Conservation (phyloP, 2,888 invertebrate species). For the Gerris lacustris region DNA sequence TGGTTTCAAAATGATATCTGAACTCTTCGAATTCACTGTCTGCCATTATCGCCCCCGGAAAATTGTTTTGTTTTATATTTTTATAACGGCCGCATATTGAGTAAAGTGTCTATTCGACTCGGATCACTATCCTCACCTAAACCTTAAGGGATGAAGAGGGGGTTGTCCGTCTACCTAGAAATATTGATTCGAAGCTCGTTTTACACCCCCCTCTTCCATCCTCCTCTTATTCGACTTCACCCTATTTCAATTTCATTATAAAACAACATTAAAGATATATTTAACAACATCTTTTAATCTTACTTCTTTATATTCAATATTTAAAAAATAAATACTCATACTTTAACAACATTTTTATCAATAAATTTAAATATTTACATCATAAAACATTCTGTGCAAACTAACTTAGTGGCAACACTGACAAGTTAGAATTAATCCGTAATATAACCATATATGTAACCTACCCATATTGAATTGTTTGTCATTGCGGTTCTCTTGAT, state of each 20-base stretch:
- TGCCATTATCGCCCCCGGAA: constrained; percentile 51
- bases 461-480: neutral
- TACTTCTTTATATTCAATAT: no score
- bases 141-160: neutral
- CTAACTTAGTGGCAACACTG: neutral
- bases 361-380: no score
- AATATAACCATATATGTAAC: neutral
- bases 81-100: constrained; percentile 13
- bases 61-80: constrained; percentile 1
- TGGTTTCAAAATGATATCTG: constrained; percentile 69
- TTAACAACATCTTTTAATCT: no score
- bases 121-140: neutral
- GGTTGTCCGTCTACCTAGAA: no score
- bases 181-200: no score
- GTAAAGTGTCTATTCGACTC: neutral
- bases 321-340: no score
- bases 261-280: no score
- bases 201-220: no score
- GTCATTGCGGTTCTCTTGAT: neutral
- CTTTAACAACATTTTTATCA: no score
- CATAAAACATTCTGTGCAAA: neutral
- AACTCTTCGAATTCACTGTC: constrained; percentile 91
- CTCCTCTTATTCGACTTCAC: no score
- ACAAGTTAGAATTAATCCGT: neutral
- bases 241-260: no score